Conservation (phyloP, 2,113 vertebrate species). For the Oreochromis aureus region DNA sequence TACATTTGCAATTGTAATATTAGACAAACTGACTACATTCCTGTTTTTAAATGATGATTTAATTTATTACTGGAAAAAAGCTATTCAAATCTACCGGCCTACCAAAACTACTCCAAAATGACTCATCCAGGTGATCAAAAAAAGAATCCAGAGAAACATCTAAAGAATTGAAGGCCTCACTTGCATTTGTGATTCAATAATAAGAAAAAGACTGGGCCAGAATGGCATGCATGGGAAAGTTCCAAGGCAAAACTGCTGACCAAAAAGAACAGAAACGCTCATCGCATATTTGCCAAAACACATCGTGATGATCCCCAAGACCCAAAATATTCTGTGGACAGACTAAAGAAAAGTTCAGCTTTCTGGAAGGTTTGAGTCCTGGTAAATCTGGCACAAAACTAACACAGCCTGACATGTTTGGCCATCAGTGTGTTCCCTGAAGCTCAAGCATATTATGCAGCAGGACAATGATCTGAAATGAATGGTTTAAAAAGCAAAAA, state of each 20-base stretch:
- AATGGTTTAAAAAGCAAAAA: not conserved
- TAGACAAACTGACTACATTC: not conserved
- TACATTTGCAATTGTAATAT: not conserved
- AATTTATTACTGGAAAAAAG: not conserved
- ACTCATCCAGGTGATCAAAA: not conserved
- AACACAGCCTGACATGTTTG: not conserved
- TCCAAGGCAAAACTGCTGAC: not conserved
- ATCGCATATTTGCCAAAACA: not conserved
- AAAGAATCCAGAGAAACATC: not conserved
- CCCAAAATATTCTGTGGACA: not conserved
- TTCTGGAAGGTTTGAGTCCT: fast-evolving
- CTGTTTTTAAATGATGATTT: not conserved
- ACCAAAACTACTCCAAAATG: not conserved
- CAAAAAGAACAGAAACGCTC: not conserved
- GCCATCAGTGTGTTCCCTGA: not conserved
- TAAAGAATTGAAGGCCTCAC: not conserved
- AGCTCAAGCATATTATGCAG: not conserved
- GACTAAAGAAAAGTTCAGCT: not conserved
- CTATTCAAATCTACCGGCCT: not conserved
- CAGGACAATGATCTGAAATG: not conserved
- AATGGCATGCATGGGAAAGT: not conserved
- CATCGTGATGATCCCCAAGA: not conserved
- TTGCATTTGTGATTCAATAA: not conserved
- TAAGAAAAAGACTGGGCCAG: not conserved
- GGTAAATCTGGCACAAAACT: not conserved